These are phyloP conservation scores for Hoplias malabaricus DNA, from an alignment of 2,113 vertebrate genomes.

Conservation along the genomic window DNA sequence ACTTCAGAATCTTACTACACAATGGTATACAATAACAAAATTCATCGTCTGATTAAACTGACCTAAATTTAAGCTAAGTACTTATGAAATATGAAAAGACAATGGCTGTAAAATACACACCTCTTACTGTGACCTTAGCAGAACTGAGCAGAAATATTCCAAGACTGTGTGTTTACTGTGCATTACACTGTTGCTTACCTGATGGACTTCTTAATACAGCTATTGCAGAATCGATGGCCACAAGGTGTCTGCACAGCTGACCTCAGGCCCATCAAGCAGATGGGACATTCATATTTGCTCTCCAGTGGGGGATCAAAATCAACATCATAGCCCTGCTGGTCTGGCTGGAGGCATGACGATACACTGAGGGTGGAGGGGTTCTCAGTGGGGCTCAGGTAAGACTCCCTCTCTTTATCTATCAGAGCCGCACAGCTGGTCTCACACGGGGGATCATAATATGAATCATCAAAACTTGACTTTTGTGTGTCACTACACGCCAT, in stretches of 20 bases:
- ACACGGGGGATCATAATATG: constrained; percentile 46
- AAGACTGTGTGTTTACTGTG: too few relatives aligned
- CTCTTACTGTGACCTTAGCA: too few relatives aligned
- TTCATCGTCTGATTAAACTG: background rate
- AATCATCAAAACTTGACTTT: constrained; percentile 65
- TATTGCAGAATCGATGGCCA: constrained; percentile 95
- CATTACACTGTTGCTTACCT: constrained; percentile 70
- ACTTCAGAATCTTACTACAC: too few relatives aligned
- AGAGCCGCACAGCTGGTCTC: constrained; percentile 61
- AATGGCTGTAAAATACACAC: background rate
- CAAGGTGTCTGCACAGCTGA: constrained; percentile 94
- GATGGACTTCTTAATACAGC: constrained; percentile 93
- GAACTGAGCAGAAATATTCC: too few relatives aligned
- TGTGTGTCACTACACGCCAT: constrained; percentile 70
- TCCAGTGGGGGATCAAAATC: constrained; percentile 95
- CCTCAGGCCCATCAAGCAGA: constrained; percentile 94
- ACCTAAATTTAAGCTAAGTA: background rate
- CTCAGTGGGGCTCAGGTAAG: constrained; percentile 68
- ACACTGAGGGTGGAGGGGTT: constrained; percentile 52
- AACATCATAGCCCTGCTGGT: constrained; percentile 91
- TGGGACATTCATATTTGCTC: constrained; percentile 96
- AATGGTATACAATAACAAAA: too few relatives aligned
- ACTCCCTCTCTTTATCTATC: constrained; percentile 70
- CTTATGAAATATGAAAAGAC: background rate
- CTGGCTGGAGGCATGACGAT: constrained; percentile 52